Conservation (phyloP, 2,113 vertebrate species). For the Phoenicopterus ruber region DNA sequence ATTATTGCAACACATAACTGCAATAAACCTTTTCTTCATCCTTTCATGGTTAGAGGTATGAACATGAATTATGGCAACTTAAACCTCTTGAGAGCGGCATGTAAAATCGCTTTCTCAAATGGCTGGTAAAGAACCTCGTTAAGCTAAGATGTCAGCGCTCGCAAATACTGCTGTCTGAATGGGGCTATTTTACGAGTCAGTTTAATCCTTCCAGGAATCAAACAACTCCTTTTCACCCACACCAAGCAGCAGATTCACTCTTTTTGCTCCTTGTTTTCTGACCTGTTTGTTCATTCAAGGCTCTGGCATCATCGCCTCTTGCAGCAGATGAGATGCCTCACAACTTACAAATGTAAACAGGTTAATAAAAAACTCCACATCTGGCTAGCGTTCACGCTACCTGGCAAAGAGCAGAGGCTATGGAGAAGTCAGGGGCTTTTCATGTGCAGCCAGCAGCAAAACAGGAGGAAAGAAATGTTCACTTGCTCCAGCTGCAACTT, state of each 20-base stretch:
- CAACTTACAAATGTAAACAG: neutral
- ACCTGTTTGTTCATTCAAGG: neutral
- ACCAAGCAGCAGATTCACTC: neutral
- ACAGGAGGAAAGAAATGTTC: neutral
- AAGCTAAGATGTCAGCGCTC: neutral
- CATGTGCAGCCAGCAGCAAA: neutral
- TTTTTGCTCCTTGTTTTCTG: neutral
- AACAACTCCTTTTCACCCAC: neutral
- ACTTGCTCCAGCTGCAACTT: neutral
- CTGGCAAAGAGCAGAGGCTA: neutral
- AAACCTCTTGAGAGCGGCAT: neutral
- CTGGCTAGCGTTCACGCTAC: neutral
- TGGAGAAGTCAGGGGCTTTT: neutral
- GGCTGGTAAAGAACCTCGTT: neutral
- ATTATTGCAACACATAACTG: neutral
- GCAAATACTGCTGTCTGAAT: neutral
- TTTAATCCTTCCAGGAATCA: constrained; percentile 40
- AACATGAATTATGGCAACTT: constrained; percentile 13
- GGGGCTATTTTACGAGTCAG: constrained; percentile 23
- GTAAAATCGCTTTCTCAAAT: neutral
- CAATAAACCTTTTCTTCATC: constrained; percentile 56
- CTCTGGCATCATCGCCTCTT: neutral
- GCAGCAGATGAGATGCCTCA: neutral
- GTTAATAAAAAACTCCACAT: neutral
- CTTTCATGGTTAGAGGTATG: constrained; percentile 55